Evolutionary conservation across 2,113 vertebrate genomes (phyloP), one percentile per base, ranked within the genome.

Genomic region (Sterrhoptilus dennistouni): DNA sequence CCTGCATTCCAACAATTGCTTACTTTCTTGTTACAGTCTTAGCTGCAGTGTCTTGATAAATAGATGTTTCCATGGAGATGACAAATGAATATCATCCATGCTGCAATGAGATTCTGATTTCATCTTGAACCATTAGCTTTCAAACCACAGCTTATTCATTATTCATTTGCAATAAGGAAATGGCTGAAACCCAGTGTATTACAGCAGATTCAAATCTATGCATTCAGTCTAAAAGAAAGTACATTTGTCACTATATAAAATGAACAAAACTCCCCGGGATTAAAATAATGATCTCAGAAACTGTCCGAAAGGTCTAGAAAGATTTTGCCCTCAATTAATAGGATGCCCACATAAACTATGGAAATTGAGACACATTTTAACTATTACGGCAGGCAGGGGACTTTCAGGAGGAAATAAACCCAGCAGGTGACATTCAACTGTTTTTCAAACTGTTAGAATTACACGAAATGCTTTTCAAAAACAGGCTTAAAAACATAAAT

Each of bases 111-210:
- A 93, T 96, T 90, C 96, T 95, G 97, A 97, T 97, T 97, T 97
- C 95, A 97, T 97, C 97, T 95, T 78, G 93, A 98, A 95, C 97
- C 97, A 97, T 98, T 97, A 97, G 96, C 95, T 97, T 96, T 91
- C 92, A 88, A 97, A 89, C 93, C 97, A 96, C 89, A 87, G 88
- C 87, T 97, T 97, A 97, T 98, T 97, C 96, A 97, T 98, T 98
- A 98, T 98, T 97, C 97, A 98, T 97, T 50, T 83, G 87, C 91
- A 93, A 91, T 49, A 90, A 97, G 95, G 97, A 98, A 97, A 97
- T 95, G 93, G 96, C 94, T 95, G 95, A 90, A 74, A 83, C 74
- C 76, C 92, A 95, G 93, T 86, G 71, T 93, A 63, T 91, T 95
- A 97, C 80, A 75, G 94, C 71, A 91, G 86, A 95, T 75, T 60